Conservation (phyloP, 2,797 vertebrate genomes). For the Chloroceryle amazona region DNA sequence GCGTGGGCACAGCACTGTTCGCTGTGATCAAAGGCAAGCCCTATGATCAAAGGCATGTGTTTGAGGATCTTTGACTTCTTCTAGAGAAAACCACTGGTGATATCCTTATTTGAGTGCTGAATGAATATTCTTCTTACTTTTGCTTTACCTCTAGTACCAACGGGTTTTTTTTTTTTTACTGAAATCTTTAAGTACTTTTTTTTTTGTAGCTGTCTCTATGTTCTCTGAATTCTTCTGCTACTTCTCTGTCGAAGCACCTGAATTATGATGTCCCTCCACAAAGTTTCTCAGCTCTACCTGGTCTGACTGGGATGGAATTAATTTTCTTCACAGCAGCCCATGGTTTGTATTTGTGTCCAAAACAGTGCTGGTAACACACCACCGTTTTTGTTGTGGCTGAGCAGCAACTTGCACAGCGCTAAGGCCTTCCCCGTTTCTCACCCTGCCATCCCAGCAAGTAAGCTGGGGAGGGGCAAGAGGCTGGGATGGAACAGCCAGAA, state of each 20-base stretch:
- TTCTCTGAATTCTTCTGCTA: background rate
- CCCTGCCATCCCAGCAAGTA: background rate
- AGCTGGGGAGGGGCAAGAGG: background rate
- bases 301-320: background rate
- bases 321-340: background rate
- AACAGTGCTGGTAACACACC: background rate
- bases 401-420: background rate
- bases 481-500: background rate
- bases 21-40: background rate
- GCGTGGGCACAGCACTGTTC: background rate
- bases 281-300: fast-evolving
- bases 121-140: background rate
- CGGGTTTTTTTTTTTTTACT: background rate
- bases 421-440: background rate
- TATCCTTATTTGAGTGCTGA: background rate
- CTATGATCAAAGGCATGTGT: background rate
- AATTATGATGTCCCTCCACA: background rate
- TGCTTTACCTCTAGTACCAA: background rate
- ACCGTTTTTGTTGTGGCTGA: background rate
- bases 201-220: background rate
- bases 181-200: background rate
- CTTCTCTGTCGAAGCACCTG: background rate
- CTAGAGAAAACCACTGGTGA: background rate
- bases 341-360: background rate
- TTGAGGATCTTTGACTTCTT: background rate